Evolutionary conservation across 1,140 invertebrate genomes (phyloP), one percentile per base, ranked within the genome.

Genomic region (Dreissena rostriformis): DNA sequence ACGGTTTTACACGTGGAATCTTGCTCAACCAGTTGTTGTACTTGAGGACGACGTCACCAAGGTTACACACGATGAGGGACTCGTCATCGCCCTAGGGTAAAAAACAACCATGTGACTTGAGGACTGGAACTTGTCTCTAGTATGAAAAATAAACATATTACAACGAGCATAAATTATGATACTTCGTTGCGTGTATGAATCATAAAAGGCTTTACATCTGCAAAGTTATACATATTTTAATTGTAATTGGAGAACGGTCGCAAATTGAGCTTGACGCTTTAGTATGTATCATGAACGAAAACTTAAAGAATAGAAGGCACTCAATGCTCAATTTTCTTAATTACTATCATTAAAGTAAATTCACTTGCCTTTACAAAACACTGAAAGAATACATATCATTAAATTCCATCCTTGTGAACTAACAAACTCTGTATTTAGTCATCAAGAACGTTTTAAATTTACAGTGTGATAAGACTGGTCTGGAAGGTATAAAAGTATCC

Each of bases 21-120:
- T 96, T 95, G 70, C 96, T 93, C 81, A 95, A 96, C 98, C 98
- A 99, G 67, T 96, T 95, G 84, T 96, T 95, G 93, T 97, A 96
- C 91, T 98, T 97, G 8, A 95, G 94, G 57, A 98, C 96, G 90
- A 99, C 96, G 87, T 98, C 97, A 68, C 97, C 97, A 73, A 99
- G 94, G 93, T 99, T 97, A 91, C 97, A 96, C 68, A 99, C 96
- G 92, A 98, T 99, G 93, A 99, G 99, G 63, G 98, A 96, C 92
- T 99, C 97, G 93, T 98, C 90, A 74, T 71, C 72, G 15, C 75
- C 76, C 90, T 92, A 53, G 12, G 1, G 66, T 55, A 74, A 26
- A 52, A 84, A 55, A 17, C 53, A 55, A 26, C n/a, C 51, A 51
- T 71, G 19, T 26, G 17, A 17, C 71, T 22, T 0, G 52, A 11